Base-by-base conservation (phyloP, 2,797 vertebrate species). In the Rhinogobio ventralis region DNA sequence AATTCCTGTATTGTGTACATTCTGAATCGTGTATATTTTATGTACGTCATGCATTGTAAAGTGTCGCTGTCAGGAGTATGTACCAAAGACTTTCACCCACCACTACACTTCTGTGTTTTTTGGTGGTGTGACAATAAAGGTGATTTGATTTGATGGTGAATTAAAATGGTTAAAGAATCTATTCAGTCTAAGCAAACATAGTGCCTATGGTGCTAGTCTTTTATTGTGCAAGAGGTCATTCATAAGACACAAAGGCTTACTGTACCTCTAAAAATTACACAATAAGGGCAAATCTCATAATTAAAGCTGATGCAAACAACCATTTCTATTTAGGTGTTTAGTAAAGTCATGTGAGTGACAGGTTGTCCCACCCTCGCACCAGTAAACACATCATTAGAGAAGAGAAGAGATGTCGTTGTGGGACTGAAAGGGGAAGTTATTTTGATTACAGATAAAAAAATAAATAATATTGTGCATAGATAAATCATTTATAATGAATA, bases 221-320 rank as follows among this genome's bases (percentile, higher is more conserved):
- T 36, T 75, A 76, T 80, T 28, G 4, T 15, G 23, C 66, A 74
- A 74, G 23, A 33, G 25, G 81, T 23, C 30, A 49, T 33, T 76
- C 13, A 19, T 25, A 60, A 45, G n/a, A 25, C 30, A 75, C 78
- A 74, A 39, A 23, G 36, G 68, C 60, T 64, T 79, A 73, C 53
- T 73, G 20, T 13, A 51, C 23, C 11, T 49, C n/a, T 13, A 23
- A 62, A 30, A 69, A 46, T 1, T 14, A 25, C n/a, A 73, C 9
- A 20, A 66, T 8, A 23, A 33, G 13, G 46, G 30, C 2, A n/a
- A 15, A 45, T 3, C 8, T 20, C 2, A 2, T 2, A 4, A 25
- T 14, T 20, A 25, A 69, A 74, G 25, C 46, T 30, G 7, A 72
- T n/a, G 13, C 7, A 5, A 28, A 28, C 23, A 25, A 66, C 2